A percentile compares a stretch with the other conserved stretches of the same genome.
phyloP scores from a whole-genome alignment of 2,113 vertebrate species.

The Microtus ochrogaster region DNA sequence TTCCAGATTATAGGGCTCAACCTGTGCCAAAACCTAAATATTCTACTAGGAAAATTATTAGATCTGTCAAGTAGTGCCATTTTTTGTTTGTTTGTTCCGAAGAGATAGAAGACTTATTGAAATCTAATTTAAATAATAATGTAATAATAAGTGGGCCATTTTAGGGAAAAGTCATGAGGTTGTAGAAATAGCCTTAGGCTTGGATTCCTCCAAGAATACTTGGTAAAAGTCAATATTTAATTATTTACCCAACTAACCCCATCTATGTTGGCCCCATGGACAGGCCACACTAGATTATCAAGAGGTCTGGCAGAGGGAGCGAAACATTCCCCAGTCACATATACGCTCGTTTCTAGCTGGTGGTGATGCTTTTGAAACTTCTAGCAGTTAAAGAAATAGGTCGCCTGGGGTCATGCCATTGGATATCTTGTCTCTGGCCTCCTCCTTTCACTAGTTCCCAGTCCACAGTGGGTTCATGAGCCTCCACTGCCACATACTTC shows the following conservation, averaged over 20 bases:
- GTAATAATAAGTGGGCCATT: not conserved
- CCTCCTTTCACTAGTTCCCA: not conserved
- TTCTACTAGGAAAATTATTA: not conserved
- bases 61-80: not conserved
- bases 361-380: not conserved
- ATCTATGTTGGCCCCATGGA: rapidly evolving
- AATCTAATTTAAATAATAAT: slow-evolving; percentile 37
- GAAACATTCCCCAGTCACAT: not conserved
- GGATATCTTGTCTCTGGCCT: not conserved
- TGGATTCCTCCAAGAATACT: slow-evolving; percentile 2
- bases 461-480: not conserved
- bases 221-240: not conserved
- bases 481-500: no score
- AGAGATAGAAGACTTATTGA: not conserved
- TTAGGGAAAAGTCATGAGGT: not conserved
- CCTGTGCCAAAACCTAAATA: not conserved
- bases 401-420: not conserved
- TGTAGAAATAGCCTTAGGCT: not conserved
- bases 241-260: not conserved
- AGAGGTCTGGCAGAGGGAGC: not conserved
- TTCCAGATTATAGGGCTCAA: not conserved
- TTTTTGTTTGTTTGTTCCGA: not conserved
- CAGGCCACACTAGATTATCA: not conserved
- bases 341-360: not conserved
- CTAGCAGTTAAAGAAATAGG: not conserved